A percentile compares a stretch with the other conserved stretches of the same genome.
These are phyloP conservation scores for Noturus placidus DNA, from an alignment of 2,113 vertebrate genomes.

Conservation along the genomic window DNA sequence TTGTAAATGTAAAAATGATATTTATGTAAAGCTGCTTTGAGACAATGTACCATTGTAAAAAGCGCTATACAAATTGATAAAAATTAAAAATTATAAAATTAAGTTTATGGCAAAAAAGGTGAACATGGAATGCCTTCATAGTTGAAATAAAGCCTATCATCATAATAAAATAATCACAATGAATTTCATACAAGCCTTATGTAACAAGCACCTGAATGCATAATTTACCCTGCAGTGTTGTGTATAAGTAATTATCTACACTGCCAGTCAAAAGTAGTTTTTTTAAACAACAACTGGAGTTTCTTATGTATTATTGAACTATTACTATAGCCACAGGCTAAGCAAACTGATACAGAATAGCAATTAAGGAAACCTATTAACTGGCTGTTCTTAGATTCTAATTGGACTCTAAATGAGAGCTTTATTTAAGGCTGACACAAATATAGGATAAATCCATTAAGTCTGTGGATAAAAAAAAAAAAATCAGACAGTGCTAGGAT, in stretches of 20 bases:
- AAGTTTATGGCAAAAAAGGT: constrained; percentile 6
- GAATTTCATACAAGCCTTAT: not conserved
- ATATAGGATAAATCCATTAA: not conserved
- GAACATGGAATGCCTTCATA: not conserved
- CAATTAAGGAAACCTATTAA: not conserved
- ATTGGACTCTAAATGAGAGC: not conserved
- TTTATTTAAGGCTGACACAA: constrained; percentile 1
- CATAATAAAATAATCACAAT: not conserved
- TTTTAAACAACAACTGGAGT: not conserved
- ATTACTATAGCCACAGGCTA: not conserved
- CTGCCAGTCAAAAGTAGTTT: not conserved
- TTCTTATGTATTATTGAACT: constrained; percentile 4
- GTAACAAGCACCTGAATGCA: not conserved
- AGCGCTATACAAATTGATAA: no score
- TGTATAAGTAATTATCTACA: not conserved
- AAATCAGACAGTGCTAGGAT: not conserved
- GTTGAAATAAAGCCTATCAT: not conserved
- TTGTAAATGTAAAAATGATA: no score
- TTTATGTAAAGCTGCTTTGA: no score
- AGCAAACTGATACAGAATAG: not conserved
- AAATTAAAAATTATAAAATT: no score
- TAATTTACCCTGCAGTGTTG: not conserved
- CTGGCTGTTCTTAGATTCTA: not conserved
- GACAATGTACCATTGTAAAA: no score
- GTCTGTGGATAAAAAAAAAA: not conserved